Percentiles rank a stretch among this genome's conserved stretches.
Evolutionary conservation across 2,113 vertebrate genomes (phyloP).

Genomic region (Copsychus sechellarum): DNA sequence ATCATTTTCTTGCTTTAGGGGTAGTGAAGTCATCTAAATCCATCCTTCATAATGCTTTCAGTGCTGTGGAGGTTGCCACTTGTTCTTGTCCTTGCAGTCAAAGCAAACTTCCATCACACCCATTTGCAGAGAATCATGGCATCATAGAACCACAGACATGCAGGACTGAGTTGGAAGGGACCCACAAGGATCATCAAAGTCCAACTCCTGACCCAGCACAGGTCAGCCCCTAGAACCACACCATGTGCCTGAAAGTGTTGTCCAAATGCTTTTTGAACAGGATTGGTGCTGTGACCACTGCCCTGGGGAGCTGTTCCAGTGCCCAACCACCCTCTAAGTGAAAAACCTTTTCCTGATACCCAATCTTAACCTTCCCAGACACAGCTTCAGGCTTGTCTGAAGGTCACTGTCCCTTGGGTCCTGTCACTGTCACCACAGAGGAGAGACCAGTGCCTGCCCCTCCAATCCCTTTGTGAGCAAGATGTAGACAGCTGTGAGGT

Average conservation of each 20-base stretch:
- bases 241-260: neutral
- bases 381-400: neutral
- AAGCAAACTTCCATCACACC: neutral
- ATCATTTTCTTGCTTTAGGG: neutral
- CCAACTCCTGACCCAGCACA: neutral
- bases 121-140: neutral
- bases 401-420: no score
- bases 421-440: neutral
- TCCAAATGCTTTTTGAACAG: neutral
- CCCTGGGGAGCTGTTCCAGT: neutral
- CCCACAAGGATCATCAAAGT: fast-evolving
- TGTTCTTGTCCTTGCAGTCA: neutral
- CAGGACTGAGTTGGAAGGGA: neutral
- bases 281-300: neutral
- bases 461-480: neutral
- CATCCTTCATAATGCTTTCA: neutral
- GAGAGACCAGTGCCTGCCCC: neutral
- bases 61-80: neutral
- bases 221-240: neutral
- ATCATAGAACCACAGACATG: fast-evolving
- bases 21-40: neutral
- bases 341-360: neutral
- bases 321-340: neutral
- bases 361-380: neutral
- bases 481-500: fast-evolving